Evolutionary conservation across 2,797 vertebrate species (phyloP).

Genomic region (Threskiornis aethiopicus): DNA sequence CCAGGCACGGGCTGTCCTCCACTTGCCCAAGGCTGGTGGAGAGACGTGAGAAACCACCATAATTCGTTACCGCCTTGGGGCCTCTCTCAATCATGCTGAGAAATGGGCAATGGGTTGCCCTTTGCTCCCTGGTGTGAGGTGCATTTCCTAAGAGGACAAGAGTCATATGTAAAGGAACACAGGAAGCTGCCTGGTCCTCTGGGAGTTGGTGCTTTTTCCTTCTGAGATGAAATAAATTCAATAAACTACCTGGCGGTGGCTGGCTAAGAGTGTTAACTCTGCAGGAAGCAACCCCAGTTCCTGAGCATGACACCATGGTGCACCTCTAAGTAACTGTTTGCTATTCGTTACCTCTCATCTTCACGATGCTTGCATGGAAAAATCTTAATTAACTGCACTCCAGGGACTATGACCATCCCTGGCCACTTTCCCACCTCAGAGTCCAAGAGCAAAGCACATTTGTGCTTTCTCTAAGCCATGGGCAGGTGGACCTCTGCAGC

Average conservation of each 20-base stretch:
- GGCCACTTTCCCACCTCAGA: not conserved
- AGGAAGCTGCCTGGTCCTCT: not conserved
- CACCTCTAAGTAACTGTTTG: not conserved
- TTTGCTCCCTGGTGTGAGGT: not conserved
- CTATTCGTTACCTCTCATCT: not conserved
- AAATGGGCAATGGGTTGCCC: not conserved
- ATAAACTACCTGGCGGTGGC: not conserved
- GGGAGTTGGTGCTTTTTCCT: not conserved
- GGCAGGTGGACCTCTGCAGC: not conserved
- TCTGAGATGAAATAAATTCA: not conserved
- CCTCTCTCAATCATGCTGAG: not conserved
- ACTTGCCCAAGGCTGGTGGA: not conserved
- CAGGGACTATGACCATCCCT: no score
- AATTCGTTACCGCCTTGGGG: not conserved
- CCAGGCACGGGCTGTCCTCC: not conserved
- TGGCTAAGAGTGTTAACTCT: not conserved
- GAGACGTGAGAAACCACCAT: not conserved
- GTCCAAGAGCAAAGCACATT: not conserved
- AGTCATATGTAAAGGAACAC: not conserved
- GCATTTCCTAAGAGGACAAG: not conserved
- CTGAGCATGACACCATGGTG: accelerated
- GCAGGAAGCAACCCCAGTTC: not conserved
- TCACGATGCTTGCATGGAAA: not conserved
- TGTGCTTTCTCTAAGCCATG: not conserved
- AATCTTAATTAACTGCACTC: not conserved